Conservation (phyloP, 1,140 invertebrate genomes). For the Metopolophium dirhodum region DNA sequence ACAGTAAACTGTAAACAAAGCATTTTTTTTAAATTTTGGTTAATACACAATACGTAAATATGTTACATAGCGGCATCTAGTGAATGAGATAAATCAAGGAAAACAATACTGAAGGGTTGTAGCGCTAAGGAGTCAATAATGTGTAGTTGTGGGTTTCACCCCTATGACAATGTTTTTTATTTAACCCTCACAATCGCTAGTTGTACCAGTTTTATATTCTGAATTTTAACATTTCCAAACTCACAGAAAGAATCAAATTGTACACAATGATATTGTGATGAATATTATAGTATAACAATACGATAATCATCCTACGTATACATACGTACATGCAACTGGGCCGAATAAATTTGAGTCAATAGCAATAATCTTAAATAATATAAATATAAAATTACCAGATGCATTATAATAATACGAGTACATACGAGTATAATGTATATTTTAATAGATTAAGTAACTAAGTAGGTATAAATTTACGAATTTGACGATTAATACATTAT, state of each 20-base stretch:
- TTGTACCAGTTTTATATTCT: background rate
- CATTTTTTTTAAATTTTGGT: background rate
- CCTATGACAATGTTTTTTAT: background rate
- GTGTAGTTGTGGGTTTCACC: slow-evolving; percentile 14
- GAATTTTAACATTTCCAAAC: background rate
- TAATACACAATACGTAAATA: background rate
- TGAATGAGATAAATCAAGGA: background rate
- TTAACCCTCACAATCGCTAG: slow-evolving; percentile 36
- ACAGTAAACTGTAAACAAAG: background rate
- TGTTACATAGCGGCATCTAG: slow-evolving; percentile 9
- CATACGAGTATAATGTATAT: background rate
- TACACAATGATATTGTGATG: too few species aligned
- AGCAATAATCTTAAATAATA: background rate
- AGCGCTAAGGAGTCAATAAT: too few species aligned
- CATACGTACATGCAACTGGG: too few species aligned
- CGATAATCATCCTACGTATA: background rate
- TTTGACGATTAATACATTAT: background rate
- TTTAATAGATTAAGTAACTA: background rate
- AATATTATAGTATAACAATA: background rate
- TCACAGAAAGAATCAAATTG: background rate
- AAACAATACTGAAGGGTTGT: background rate
- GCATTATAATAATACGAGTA: background rate
- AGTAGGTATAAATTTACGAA: background rate
- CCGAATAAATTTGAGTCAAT: background rate
- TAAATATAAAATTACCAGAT: background rate